phyloP scores from a whole-genome alignment of 2,888 invertebrate species.

The Piscicola geometra region DNA sequence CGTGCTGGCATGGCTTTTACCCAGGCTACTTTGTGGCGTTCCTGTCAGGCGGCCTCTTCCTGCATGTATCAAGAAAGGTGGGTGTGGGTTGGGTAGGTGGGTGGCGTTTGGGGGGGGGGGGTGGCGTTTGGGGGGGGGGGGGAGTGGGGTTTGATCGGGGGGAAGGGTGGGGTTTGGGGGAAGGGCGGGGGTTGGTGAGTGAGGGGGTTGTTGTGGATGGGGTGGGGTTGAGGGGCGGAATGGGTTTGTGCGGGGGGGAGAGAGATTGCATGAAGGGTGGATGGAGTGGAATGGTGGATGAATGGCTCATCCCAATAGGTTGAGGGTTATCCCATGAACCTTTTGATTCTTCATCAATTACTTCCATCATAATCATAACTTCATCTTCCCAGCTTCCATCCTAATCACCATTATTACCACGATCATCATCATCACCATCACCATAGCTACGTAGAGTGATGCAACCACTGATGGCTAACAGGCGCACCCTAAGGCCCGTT shows the following conservation, averaged over 20 bases:
- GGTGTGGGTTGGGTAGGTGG: too few relatives aligned
- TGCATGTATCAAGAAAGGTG: constrained; percentile 33
- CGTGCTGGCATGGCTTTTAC: constrained; percentile 76
- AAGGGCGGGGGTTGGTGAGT: background rate
- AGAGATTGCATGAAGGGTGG: too few relatives aligned
- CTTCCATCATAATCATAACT: background rate
- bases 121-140: background rate
- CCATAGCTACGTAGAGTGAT: background rate
- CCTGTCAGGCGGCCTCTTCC: constrained; percentile 48
- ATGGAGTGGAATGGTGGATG: too few relatives aligned
- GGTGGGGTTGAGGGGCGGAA: too few relatives aligned
- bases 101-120: background rate
- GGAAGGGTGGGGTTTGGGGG: background rate
- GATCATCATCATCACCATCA: background rate
- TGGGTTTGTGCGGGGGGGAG: too few relatives aligned
- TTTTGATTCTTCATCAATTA: background rate
- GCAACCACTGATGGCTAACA: background rate
- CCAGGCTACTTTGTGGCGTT: constrained; percentile 84
- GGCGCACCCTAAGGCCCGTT: background rate
- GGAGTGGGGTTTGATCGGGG: background rate
- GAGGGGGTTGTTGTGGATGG: too few relatives aligned
- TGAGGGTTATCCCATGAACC: too few relatives aligned
- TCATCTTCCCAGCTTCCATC: background rate
- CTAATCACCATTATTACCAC: background rate
- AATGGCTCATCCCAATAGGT: too few relatives aligned